phyloP scores from a whole-genome alignment of 2,888 invertebrate species.

The Octodonta nipae region DNA sequence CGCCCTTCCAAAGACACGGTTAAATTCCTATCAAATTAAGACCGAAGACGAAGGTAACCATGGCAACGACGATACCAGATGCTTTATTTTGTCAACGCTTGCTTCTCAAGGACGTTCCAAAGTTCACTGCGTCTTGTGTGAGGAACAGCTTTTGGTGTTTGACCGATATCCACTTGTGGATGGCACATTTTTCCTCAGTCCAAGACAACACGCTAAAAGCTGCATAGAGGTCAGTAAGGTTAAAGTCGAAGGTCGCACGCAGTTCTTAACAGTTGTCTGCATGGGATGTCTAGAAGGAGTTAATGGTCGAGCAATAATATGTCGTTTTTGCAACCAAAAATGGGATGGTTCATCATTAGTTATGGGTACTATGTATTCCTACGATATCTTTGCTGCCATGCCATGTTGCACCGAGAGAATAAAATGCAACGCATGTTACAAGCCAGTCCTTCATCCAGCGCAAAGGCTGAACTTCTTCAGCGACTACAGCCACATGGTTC shows the following conservation, averaged over 20 bases:
- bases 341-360: slow-evolving; percentile 91
- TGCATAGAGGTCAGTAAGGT: slow-evolving; percentile 89
- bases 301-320: slow-evolving; percentile 60
- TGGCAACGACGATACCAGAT: slow-evolving; percentile 93
- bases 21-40: slow-evolving; percentile 98
- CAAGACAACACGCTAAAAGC: slow-evolving; percentile 74
- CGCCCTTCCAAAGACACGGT: slow-evolving; percentile 83
- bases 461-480: slow-evolving; percentile 84
- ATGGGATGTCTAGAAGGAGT: slow-evolving; percentile 85
- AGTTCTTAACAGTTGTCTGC: slow-evolving; percentile 86
- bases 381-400: slow-evolving; percentile 94
- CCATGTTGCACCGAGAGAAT: slow-evolving; percentile 89
- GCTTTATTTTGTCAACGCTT: slow-evolving; percentile 87
- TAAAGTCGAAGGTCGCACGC: slow-evolving; percentile 77
- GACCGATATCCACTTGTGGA: slow-evolving; percentile 95
- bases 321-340: slow-evolving; percentile 70
- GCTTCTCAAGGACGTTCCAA: slow-evolving; percentile 80
- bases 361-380: slow-evolving; percentile 94
- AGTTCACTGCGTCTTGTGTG: slow-evolving; percentile 78
- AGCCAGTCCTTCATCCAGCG: slow-evolving; percentile 73
- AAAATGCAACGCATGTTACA: slow-evolving; percentile 88
- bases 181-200: slow-evolving; percentile 94
- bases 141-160: slow-evolving; percentile 79
- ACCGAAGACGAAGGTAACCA: slow-evolving; percentile 98
- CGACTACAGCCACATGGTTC: slow-evolving; percentile 83